Percentiles rank a stretch among this genome's conserved stretches.
Evolutionary conservation across 1,140 invertebrate genomes (phyloP).

Genomic region (Drosophila seguyi): DNA sequence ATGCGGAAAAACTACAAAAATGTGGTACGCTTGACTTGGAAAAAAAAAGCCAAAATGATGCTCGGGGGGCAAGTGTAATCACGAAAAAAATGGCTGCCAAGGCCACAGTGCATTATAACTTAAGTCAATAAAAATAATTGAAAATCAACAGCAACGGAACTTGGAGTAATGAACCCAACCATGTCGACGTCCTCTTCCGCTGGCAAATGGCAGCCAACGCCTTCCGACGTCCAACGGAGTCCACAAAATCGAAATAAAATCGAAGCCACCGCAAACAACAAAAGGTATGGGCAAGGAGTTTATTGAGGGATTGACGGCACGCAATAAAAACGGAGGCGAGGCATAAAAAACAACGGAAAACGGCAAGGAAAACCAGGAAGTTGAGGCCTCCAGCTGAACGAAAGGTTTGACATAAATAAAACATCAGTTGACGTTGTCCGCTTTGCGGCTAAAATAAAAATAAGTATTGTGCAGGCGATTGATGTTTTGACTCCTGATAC

Average conservation of each 20-base stretch:
- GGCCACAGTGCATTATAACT: conserved; percentile 62
- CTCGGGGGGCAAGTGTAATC: conserved; percentile 6
- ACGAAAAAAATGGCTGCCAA: conserved; percentile 57
- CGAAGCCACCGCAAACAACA: conserved; percentile 42
- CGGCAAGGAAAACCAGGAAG: conserved; percentile 42
- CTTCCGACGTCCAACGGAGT: conserved; percentile 7
- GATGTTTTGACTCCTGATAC: conserved; percentile 40
- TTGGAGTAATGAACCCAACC: conserved; percentile 54
- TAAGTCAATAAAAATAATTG: conserved; percentile 81
- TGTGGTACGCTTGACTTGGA: conserved; percentile 21
- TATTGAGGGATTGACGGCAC: conserved; percentile 61
- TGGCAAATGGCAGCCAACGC: conserved; percentile 13
- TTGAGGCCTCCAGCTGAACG: conserved; percentile 53
- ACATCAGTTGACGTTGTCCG: conserved; percentile 42
- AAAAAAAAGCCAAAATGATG: conserved; percentile 9
- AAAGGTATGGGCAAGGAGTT: conserved; percentile 32
- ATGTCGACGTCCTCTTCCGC: conserved; percentile 33
- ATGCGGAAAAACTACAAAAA: conserved; percentile 45
- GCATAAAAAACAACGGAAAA: conserved; percentile 55
- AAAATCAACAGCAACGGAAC: conserved; percentile 68
- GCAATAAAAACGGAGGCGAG: conserved; percentile 55
- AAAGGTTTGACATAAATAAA: conserved; percentile 68
- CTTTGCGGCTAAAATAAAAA: conserved; percentile 46
- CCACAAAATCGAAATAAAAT: conserved; percentile 40
- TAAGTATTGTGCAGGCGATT: conserved; percentile 43